Base-by-base conservation (phyloP, 1,140 invertebrate species). In the Triops longicaudatus region DNA sequence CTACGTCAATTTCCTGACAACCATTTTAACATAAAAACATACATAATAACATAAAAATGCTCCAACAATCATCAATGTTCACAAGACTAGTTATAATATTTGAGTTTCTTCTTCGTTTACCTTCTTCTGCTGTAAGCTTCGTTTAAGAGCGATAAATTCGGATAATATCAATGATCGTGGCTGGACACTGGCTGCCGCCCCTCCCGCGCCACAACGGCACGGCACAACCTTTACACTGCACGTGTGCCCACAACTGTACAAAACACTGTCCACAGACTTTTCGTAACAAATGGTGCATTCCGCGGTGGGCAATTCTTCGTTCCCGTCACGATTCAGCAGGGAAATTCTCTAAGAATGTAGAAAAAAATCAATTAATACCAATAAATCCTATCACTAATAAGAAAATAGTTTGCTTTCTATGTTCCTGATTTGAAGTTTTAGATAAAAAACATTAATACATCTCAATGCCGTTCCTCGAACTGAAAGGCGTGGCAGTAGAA, bases 171-270 rank as follows among this genome's bases (percentile, higher is more conserved):
- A 91, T 89, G 79, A 99, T 98, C n/a, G 90, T 87, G 6, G 95
- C 93, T 71, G 96, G 86, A 83, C 97, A 99, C 26, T 90, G 0
- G 97, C n/a, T n/a, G n/a, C n/a, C n/a, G n/a, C n/a, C n/a, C n/a
- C n/a, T n/a, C n/a, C n/a, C n/a, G n/a, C n/a, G n/a, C n/a, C n/a
- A n/a, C n/a, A n/a, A n/a, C n/a, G 97, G 85, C 97, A 99, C 77
- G 82, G 81, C 10, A 82, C 80, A 12, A 82, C 81, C 37, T 14
- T 95, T 98, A 83, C 97, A 98, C 95, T 97, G 82, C 97, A 98
- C 93, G 98, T 97, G 86, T 98, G 96, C 44, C 97, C 96, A 84
- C 97, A 99, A 86, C 93, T 95, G 83, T 98, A 98, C 26, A 98
- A 86, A 26, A 97, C 96, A 80, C 93, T 92, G 84, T 98, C 94